These are phyloP conservation scores for Sphenodon punctatus DNA, from an alignment of 2,797 vertebrate genomes.

Conservation along the genomic window DNA sequence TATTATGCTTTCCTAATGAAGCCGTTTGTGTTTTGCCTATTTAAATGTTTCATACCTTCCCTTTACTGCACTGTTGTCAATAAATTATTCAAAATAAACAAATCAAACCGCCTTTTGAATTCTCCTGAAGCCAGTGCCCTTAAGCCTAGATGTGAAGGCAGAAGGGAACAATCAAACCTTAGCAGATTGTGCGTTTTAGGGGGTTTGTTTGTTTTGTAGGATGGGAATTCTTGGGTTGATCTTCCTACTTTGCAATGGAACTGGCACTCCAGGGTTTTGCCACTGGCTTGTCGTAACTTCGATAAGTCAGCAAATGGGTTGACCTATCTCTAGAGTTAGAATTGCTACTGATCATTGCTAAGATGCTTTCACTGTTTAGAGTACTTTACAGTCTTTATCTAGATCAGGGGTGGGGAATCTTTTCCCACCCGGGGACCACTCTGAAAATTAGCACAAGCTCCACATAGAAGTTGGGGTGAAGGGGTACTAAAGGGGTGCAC, in stretches of 20 bases:
- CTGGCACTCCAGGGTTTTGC: background rate
- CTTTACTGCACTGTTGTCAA: slow-evolving; percentile 28
- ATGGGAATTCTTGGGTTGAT: background rate
- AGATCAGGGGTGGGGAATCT: too few relatives aligned
- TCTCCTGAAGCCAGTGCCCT: background rate
- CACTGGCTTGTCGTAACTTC: background rate
- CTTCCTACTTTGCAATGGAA: background rate
- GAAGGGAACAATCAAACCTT: background rate
- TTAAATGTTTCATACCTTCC: slow-evolving; percentile 45
- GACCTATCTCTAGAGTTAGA: accelerated
- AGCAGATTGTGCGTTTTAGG: background rate
- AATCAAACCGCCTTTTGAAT: background rate
- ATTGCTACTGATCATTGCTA: too few relatives aligned
- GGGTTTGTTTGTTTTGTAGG: background rate
- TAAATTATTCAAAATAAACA: slow-evolving; percentile 17
- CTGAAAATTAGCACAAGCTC: too few relatives aligned
- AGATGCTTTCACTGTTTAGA: too few relatives aligned
- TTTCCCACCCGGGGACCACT: too few relatives aligned
- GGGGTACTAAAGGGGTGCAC: too few relatives aligned
- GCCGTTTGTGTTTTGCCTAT: slow-evolving; percentile 45
- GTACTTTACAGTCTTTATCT: too few relatives aligned
- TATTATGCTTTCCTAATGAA: slow-evolving; percentile 51
- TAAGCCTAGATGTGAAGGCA: background rate
- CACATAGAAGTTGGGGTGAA: too few relatives aligned
- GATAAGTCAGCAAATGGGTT: background rate